A percentile compares a stretch with the other conserved stretches of the same genome.
Conservation (phyloP, 92 coral and sea anemone species). For the Palythoa grandis region DNA sequence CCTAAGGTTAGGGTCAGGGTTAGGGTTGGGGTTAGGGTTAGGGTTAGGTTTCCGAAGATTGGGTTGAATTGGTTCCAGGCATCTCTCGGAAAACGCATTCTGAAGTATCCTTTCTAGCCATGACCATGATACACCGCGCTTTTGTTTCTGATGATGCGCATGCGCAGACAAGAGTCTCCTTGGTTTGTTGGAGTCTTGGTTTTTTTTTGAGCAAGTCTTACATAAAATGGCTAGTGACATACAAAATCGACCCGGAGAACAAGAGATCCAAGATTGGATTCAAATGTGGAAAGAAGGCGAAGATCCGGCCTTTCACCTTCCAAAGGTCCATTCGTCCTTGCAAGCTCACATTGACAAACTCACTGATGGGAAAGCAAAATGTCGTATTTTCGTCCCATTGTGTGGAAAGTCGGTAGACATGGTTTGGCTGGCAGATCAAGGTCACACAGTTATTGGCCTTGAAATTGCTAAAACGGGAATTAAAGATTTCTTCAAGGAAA, state of each 20-base stretch:
- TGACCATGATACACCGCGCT: no score
- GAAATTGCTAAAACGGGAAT: constrained; percentile 50
- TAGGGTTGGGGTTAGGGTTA: no score
- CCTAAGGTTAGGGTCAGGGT: no score
- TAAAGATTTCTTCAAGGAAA: constrained; percentile 55
- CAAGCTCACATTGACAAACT: constrained; percentile 46
- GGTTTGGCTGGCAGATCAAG: constrained; percentile 68
- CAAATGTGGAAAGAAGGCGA: constrained; percentile 48
- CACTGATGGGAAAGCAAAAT: constrained; percentile 48
- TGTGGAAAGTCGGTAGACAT: constrained; percentile 64
- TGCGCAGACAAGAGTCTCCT: no score
- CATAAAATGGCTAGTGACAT: constrained; percentile 11
- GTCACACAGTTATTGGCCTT: constrained; percentile 63
- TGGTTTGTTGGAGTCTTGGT: no score
- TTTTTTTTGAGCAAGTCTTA: not conserved
- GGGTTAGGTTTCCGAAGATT: no score
- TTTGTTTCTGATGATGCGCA: no score
- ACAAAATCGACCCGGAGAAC: constrained; percentile 2
- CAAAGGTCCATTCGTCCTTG: constrained; percentile 34
- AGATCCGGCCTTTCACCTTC: constrained; percentile 22
- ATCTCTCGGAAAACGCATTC: no score
- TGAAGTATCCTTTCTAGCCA: no score
- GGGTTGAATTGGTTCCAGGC: no score
- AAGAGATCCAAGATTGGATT: constrained; percentile 41
- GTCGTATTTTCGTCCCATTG: constrained; percentile 62